Base-by-base conservation (phyloP, 2,888 invertebrate genomes). In the Mythimna albipuncta region DNA sequence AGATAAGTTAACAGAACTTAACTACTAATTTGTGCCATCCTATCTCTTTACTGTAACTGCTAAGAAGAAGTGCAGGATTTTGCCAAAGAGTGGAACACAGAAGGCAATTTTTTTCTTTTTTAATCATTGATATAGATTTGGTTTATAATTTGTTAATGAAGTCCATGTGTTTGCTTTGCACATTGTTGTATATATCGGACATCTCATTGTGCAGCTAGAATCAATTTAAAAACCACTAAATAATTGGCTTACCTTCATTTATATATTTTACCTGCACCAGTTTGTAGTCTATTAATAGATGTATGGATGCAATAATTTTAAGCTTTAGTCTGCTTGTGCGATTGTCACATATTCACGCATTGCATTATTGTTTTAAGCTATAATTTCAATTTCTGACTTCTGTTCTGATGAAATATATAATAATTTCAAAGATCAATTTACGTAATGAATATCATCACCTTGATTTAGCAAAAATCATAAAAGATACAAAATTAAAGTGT, bases 401-500 rank as follows among this genome's bases (percentile, higher is more conserved):
- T 35, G 10, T 35, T 26, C 10, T 5, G 9, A n/a, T 52, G 13
- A 44, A 44, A 44, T 13, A 61, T 41, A 47, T 0, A 52, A 41
- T 41, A 0, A 41, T n/a, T 61, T n/a, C 5, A 13, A 32, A 21
- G 4, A 32, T 54, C 9, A 54, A 21, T 38, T 44, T n/a, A 44
- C 6, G 2, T 32, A 4, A 16, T 47, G 1, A 10, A 50, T 35
- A 5, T 16, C 11, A 41, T 64, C 4, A 16, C 1, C 6, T 72
- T 19, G 50, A 10, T 35, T n/a, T 19, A 21, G 7, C 5, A 52
- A 63, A 61, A 41, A 41, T 47, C 11, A 38, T 69, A 52, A 66
- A 55, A 70, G 64, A 81, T 87, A 81, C 77, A 72, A 75, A 7
- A 67, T 64, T 32, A 57, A 65, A 72, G 41, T 80, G 41, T 78